Evolutionary conservation across 1,140 invertebrate species (phyloP).

Genomic region (Magallana ariakensis): DNA sequence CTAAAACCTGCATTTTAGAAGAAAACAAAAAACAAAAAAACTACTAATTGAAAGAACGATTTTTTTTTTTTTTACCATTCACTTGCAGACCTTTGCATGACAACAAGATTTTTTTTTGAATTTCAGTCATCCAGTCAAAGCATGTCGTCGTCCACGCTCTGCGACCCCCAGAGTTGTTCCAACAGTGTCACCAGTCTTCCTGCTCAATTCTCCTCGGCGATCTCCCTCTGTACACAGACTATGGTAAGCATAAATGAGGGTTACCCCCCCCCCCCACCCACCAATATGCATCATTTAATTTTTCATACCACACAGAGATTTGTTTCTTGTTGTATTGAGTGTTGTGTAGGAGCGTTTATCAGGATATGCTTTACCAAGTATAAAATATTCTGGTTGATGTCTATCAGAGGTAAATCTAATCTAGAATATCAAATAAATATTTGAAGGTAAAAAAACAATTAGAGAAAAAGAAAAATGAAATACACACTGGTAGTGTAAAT

Average conservation of each 20-base stretch:
- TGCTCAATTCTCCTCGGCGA: slow-evolving; percentile 20
- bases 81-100: background rate
- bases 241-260: slow-evolving; percentile 18
- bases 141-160: slow-evolving; percentile 37
- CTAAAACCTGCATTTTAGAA: no score
- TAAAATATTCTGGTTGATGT: background rate
- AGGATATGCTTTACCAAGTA: background rate
- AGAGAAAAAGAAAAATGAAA: background rate
- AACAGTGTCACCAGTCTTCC: slow-evolving; percentile 55
- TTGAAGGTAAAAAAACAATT: background rate
- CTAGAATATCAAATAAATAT: background rate
- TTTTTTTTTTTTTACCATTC: background rate
- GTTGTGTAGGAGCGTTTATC: background rate
- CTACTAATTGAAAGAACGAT: no score
- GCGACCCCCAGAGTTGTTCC: slow-evolving; percentile 43
- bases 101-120: background rate
- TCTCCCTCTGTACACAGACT: slow-evolving; percentile 35
- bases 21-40: no score
- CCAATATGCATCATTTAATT: background rate
- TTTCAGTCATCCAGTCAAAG: slow-evolving; percentile 48
- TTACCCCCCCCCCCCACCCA: background rate
- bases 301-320: background rate
- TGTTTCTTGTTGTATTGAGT: background rate
- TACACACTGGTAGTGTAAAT: background rate
- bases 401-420: slow-evolving; percentile 5